These are phyloP conservation scores for Sciurus niger DNA, from an alignment of 2,113 vertebrate genomes.

Conservation along the genomic window DNA sequence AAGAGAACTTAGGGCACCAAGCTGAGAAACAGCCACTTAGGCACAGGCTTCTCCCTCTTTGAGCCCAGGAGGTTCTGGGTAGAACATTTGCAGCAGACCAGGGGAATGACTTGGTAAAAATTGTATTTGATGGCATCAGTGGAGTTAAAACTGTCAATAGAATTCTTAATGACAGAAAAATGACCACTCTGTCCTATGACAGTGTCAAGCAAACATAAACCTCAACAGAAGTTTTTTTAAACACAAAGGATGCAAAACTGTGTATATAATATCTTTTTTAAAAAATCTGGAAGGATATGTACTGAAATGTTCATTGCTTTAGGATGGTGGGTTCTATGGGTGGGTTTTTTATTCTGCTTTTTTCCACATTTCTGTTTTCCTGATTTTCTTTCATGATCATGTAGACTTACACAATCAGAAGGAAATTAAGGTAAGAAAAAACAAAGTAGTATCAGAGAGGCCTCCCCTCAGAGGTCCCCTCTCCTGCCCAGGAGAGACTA, in stretches of 20 bases:
- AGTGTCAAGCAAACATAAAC: conserved; percentile 17
- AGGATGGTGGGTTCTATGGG: background rate
- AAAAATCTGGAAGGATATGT: background rate
- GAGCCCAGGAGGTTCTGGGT: background rate
- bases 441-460: background rate
- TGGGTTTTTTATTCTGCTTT: background rate
- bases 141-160: background rate
- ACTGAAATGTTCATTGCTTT: background rate
- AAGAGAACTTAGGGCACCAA: background rate
- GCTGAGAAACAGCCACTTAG: background rate
- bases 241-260: background rate
- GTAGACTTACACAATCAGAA: background rate
- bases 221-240: background rate
- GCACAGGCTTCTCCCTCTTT: background rate
- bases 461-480: background rate
- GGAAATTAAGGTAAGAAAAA: conserved; percentile 1
- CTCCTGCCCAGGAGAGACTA: background rate
- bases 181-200: background rate
- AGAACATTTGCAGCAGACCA: background rate
- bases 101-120: background rate
- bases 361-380: background rate
- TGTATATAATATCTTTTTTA: background rate
- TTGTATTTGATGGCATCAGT: background rate
- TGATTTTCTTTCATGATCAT: background rate
- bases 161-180: background rate